Conservation (phyloP, 2,888 invertebrate species). For the Apoda limacodes region DNA sequence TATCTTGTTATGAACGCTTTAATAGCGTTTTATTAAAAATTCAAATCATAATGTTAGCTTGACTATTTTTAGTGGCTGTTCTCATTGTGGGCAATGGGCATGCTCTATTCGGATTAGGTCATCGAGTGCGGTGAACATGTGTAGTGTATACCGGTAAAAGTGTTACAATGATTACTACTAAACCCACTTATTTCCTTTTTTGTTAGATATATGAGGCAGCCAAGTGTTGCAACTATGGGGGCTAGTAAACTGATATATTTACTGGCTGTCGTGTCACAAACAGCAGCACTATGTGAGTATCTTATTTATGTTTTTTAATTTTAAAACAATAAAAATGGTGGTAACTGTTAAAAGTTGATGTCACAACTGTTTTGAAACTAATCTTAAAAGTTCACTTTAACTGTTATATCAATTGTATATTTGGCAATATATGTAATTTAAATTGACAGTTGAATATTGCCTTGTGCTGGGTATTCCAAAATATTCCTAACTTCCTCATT, state of each 20-base stretch:
- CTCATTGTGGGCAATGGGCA: conserved; percentile 49
- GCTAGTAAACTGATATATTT: conserved; percentile 47
- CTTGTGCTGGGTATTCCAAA: too few species aligned
- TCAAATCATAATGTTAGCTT: conserved; percentile 45
- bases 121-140: conserved; percentile 62
- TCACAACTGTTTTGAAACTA: too few species aligned
- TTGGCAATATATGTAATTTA: too few species aligned
- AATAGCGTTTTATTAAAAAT: conserved; percentile 5
- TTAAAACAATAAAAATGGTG: too few species aligned
- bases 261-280: conserved; percentile 44
- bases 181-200: conserved; percentile 54
- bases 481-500: too few species aligned
- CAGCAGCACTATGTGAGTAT: conserved; percentile 57
- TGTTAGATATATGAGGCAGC: conserved; percentile 51
- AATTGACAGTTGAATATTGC: too few species aligned
- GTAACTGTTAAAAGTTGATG: too few species aligned
- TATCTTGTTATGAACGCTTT: too few species aligned
- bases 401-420: too few species aligned
- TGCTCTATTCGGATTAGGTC: conserved; percentile 63
- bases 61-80: conserved; percentile 74
- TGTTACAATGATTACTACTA: conserved; percentile 35
- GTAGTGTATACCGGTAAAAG: conserved; percentile 58
- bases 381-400: too few species aligned
- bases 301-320: too few species aligned
- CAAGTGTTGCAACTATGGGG: conserved; percentile 47